phyloP scores from a whole-genome alignment of 2,888 invertebrate species.

The Conchocele bisecta region DNA sequence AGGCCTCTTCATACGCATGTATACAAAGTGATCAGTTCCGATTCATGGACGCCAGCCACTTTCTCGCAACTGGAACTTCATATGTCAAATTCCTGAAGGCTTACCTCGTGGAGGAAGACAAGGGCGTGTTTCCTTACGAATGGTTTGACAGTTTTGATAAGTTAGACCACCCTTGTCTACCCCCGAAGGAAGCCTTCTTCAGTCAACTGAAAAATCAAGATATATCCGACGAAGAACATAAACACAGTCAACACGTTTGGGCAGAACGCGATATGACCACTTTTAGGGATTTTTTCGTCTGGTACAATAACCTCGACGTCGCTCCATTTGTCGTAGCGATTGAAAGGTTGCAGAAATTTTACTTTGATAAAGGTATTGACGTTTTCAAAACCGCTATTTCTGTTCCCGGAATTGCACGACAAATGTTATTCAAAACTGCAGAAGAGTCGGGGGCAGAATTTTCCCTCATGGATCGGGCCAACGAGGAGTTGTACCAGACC shows the following conservation, averaged over 20 bases:
- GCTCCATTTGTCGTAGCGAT: constrained; percentile 26
- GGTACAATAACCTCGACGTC: constrained; percentile 42
- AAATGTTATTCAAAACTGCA: constrained; percentile 21
- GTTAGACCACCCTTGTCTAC: not conserved
- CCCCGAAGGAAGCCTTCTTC: no score
- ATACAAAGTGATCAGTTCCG: constrained; percentile 19
- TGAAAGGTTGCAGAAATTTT: constrained; percentile 23
- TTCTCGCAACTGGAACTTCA: constrained; percentile 32
- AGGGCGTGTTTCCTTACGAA: constrained; percentile 22
- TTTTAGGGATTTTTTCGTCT: constrained; percentile 30
- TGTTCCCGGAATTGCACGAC: constrained; percentile 31
- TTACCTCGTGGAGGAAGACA: constrained; percentile 25
- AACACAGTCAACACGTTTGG: no score
- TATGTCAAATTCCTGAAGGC: constrained; percentile 46
- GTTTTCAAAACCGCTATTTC: constrained; percentile 30
- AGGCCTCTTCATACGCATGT: constrained; percentile 20
- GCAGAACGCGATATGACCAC: constrained; percentile 32
- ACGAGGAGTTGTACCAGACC: constrained; percentile 12
- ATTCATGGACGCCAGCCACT: constrained; percentile 45
- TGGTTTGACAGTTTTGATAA: constrained; percentile 16
- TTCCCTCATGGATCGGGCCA: constrained; percentile 12
- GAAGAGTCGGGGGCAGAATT: not conserved
- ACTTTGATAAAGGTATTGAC: constrained; percentile 28
- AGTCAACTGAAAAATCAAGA: no score
- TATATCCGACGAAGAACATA: no score